Conservation (phyloP, 2,113 vertebrate species). For the Chiloscyllium plagiosum region DNA sequence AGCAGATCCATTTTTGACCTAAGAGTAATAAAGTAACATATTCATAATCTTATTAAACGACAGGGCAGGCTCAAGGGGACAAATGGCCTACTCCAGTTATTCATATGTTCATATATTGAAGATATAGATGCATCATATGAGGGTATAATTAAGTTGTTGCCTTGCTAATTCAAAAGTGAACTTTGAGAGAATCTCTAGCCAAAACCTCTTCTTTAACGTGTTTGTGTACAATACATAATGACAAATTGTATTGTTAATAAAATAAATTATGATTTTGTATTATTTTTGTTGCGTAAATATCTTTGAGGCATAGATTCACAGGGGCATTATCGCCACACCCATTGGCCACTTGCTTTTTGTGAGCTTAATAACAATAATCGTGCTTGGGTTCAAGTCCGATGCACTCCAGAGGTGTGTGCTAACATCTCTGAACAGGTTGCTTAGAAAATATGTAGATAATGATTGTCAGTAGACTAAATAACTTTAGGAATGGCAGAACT, state of each 20-base stretch:
- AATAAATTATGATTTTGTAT: background rate
- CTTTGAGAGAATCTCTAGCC: background rate
- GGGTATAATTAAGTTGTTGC: background rate
- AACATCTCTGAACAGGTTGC: no score
- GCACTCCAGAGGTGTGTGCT: no score
- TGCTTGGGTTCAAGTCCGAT: no score
- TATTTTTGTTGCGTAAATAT: background rate
- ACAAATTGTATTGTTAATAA: background rate
- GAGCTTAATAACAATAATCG: background rate
- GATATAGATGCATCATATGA: background rate
- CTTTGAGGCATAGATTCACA: background rate
- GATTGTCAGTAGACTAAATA: background rate
- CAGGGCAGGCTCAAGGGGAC: no score
- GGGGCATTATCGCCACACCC: background rate
- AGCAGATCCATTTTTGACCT: background rate
- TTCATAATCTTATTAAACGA: no score
- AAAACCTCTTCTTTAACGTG: background rate
- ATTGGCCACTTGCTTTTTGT: background rate
- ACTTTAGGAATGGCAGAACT: background rate
- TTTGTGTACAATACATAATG: background rate
- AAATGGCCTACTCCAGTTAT: no score
- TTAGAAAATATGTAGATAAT: background rate
- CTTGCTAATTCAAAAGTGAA: background rate
- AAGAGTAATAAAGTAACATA: background rate
- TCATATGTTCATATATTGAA: background rate